phyloP scores from a whole-genome alignment of 2,888 invertebrate species.

The Lamproptera curius region DNA sequence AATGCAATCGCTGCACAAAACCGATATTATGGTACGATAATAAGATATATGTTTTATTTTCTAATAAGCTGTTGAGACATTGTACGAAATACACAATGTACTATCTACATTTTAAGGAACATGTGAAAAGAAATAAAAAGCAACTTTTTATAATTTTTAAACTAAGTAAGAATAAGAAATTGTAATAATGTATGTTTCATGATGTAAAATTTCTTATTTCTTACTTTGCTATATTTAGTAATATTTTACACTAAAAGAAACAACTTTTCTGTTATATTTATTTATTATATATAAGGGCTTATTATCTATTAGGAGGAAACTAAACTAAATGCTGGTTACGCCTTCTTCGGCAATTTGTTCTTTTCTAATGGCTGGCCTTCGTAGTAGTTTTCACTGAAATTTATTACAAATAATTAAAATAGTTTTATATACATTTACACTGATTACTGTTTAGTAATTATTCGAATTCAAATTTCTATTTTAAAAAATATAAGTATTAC shows the following conservation, averaged over 20 bases:
- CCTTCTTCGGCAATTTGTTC: conserved; percentile 66
- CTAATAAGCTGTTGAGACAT: no score
- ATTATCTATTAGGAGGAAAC: conserved; percentile 18
- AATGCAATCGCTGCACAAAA: no score
- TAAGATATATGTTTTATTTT: no score
- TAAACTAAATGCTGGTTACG: conserved; percentile 41
- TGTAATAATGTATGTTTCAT: background rate
- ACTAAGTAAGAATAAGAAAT: background rate
- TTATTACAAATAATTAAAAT: no score
- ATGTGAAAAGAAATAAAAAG: background rate
- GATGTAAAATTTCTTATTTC: background rate
- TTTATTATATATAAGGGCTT: conserved; percentile 27
- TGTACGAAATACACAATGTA: no score
- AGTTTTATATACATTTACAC: no score
- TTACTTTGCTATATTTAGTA: background rate
- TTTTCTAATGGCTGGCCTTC: conserved; percentile 74
- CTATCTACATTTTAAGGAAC: background rate
- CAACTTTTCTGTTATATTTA: conserved; percentile 25
- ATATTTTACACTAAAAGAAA: conserved; percentile 9
- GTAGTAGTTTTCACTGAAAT: conserved; percentile 82
- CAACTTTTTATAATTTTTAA: background rate
- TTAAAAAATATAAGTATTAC: no score
- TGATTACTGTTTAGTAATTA: no score
- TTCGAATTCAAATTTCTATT: no score
- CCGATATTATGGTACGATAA: no score